phyloP scores from a whole-genome alignment of 2,113 vertebrate species.

The Donacobius atricapilla region DNA sequence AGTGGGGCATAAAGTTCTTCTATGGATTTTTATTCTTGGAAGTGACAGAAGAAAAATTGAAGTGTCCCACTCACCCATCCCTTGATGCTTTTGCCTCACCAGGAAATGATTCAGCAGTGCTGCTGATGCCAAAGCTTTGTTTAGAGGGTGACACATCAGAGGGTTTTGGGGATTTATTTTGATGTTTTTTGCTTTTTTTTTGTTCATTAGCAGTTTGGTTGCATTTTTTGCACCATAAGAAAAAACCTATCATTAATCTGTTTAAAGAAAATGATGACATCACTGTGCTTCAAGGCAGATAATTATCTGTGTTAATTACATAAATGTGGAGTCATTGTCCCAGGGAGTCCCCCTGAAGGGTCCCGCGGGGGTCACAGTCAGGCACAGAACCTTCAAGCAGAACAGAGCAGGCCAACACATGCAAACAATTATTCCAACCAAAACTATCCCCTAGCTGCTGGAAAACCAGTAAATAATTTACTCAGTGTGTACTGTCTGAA shows the following conservation, averaged over 20 bases:
- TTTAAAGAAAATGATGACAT: background rate
- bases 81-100: background rate
- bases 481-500: background rate
- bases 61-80: background rate
- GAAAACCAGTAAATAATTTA: conserved; percentile 1
- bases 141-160: background rate
- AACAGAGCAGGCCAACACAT: background rate
- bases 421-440: background rate
- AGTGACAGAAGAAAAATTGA: background rate
- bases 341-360: background rate
- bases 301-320: background rate
- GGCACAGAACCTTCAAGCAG: background rate
- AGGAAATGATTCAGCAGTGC: background rate
- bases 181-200: rapidly evolving
- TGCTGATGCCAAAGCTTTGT: background rate
- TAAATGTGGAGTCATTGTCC: background rate
- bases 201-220: background rate
- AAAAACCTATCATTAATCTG: background rate
- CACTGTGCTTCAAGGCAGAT: background rate
- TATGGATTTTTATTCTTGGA: background rate
- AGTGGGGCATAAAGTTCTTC: background rate
- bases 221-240: background rate
- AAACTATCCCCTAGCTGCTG: background rate
- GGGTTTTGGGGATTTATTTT: background rate
- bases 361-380: background rate